phyloP scores from a whole-genome alignment of 2,888 invertebrate genomes.

The Omphaloscelis lunosa region DNA sequence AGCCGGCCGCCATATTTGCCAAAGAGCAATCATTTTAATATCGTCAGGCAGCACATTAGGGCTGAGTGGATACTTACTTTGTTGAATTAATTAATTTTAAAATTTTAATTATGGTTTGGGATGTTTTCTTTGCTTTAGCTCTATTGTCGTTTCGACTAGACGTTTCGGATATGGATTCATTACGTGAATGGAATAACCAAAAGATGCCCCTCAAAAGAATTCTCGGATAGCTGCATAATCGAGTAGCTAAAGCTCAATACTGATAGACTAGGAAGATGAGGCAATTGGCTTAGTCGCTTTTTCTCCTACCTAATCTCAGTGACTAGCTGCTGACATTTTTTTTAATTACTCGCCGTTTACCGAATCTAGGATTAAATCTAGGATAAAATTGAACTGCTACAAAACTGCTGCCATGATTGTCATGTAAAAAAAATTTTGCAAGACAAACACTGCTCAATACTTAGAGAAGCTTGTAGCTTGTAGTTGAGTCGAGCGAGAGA shows the following conservation, averaged over 20 bases:
- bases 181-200: not conserved
- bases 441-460: not conserved
- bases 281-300: too few relatives aligned
- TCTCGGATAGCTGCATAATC: not conserved
- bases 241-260: not conserved
- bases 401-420: not conserved
- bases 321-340: too few relatives aligned
- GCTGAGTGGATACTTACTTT: slow-evolving; percentile 85
- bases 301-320: not conserved
- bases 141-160: slow-evolving; percentile 15
- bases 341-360: not conserved
- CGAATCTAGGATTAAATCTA: not conserved
- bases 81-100: slow-evolving; percentile 87
- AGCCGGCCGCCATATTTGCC: slow-evolving; percentile 92
- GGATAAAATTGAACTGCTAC: not conserved
- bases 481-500: not conserved
- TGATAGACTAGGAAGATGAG: not conserved
- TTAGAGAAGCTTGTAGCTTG: not conserved
- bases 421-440: not conserved
- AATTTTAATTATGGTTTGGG: slow-evolving; percentile 78
- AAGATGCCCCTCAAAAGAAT: not conserved
- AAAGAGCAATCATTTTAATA: slow-evolving; percentile 92
- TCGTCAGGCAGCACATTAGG: slow-evolving; percentile 90
- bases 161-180: not conserved
- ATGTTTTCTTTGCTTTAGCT: slow-evolving; percentile 29